Evolutionary conservation across 2,888 invertebrate species (phyloP), one percentile per base, ranked within the genome.

Genomic region (Ormyrus pomaceus): DNA sequence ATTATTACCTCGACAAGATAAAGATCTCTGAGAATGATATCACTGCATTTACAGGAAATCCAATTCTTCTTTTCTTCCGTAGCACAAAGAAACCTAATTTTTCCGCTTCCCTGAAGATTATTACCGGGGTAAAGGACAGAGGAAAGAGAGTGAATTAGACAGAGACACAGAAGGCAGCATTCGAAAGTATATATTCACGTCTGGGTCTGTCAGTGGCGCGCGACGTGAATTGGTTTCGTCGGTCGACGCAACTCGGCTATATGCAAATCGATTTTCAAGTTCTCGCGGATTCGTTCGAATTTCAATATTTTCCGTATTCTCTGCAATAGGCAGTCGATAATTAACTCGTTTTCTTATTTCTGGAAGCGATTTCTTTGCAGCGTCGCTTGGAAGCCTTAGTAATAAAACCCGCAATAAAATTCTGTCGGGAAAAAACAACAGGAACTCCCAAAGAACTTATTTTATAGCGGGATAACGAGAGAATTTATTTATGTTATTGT

Each of bases 251-350:
- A 3, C n/a, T 56, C 46, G 11, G 10, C 62, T 2, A 62, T 34
- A 34, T 62, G 62, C 62, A 62, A 45, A 62, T 62, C 45, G 62
- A 62, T 62, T 62, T 45, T 62, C 46, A 46, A 45, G 61, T n/a
- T 11, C 62, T 34, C 45, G 9, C 9, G 8, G 34, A 34, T 34
- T 34, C 34, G 34, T 4, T 34, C 34, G 56, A 56, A 56, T 56
- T 56, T 13, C 56, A 64, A 48, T 64, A 46, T 50, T 64, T 64
- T 64, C 64, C n/a, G 45, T 9, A 64, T 48, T n/a, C 48, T 48
- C n/a, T n/a, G 13, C n/a, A 13, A 8, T 11, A 56, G 64, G 11
- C n/a, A 56, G 56, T 56, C 56, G 56, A 56, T 56, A 56, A 56
- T 56, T 13, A 56, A 56, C 56, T n/a, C 56, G 56, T 5, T 56